Conservation (phyloP, 2,113 vertebrate genomes). For the Brienomyrus brachyistius region DNA sequence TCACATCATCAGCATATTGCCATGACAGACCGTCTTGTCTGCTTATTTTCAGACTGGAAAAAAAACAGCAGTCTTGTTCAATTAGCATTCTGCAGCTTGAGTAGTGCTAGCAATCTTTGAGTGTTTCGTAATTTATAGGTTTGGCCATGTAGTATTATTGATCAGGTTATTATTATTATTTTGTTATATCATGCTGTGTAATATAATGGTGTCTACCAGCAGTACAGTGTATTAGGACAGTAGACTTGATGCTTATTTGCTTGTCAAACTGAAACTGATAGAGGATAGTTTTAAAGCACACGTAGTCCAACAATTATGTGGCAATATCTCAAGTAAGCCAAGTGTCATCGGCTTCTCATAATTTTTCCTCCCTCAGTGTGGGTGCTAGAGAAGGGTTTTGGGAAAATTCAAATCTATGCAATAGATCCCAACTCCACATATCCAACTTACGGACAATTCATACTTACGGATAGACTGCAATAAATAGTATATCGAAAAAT, state of each 20-base stretch:
- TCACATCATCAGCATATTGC: background rate
- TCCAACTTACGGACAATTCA: background rate
- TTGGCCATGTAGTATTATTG: background rate
- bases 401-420: background rate
- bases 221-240: background rate
- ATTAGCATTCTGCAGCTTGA: background rate
- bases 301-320: background rate
- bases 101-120: background rate
- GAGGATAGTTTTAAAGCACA: background rate
- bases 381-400: background rate
- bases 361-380: background rate
- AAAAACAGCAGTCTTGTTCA: background rate
- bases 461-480: background rate
- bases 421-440: background rate
- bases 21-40: background rate
- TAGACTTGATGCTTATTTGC: background rate
- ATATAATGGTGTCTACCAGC: background rate
- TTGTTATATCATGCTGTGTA: background rate
- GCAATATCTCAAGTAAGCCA: background rate
- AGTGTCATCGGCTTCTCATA: background rate
- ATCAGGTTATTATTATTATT: background rate
- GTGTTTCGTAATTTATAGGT: background rate
- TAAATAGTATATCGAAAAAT: background rate
- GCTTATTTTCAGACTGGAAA: background rate
- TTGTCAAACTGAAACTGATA: background rate